These are phyloP conservation scores for Arbacia lixula DNA, from an alignment of 53 echinoderm and acorn worm genomes.

Conservation along the genomic window DNA sequence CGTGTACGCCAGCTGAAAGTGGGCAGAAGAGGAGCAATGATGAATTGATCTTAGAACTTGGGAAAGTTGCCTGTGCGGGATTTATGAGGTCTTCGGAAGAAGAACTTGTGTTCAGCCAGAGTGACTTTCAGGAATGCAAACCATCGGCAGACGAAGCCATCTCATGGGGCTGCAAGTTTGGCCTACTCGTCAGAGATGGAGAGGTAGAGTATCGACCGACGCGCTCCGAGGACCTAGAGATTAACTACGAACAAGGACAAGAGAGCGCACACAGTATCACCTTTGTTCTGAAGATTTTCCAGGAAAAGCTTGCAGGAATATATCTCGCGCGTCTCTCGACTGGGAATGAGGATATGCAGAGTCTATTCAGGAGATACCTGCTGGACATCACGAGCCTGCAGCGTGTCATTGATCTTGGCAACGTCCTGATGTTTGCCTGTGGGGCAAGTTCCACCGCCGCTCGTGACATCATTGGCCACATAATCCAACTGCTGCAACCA, in stretches of 20 bases:
- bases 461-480: constrained; percentile 42
- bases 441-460: constrained; percentile 52
- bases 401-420: constrained; percentile 53
- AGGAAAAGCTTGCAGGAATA: constrained; percentile 67
- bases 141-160: constrained; percentile 21
- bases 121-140: constrained; percentile 42
- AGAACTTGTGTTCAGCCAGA: constrained; percentile 58
- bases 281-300: constrained; percentile 67
- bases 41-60: constrained; percentile 52
- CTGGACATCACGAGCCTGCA: constrained; percentile 36
- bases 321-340: constrained; percentile 59
- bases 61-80: constrained; percentile 59
- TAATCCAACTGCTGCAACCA: constrained; percentile 13
- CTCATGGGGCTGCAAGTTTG: constrained; percentile 42
- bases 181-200: constrained; percentile 52
- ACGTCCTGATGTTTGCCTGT: constrained; percentile 67
- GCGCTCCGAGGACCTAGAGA: constrained; percentile 33
- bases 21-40: too few species aligned
- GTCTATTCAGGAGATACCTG: constrained; percentile 27
- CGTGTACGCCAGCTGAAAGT: neutral
- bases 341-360: constrained; percentile 11
- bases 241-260: constrained; percentile 10
- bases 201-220: constrained; percentile 52
- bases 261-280: constrained; percentile 30
- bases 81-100: constrained; percentile 52